Evolutionary conservation across 2,113 vertebrate species (phyloP), one percentile per base, ranked within the genome.

Genomic region (Alethe castanea): DNA sequence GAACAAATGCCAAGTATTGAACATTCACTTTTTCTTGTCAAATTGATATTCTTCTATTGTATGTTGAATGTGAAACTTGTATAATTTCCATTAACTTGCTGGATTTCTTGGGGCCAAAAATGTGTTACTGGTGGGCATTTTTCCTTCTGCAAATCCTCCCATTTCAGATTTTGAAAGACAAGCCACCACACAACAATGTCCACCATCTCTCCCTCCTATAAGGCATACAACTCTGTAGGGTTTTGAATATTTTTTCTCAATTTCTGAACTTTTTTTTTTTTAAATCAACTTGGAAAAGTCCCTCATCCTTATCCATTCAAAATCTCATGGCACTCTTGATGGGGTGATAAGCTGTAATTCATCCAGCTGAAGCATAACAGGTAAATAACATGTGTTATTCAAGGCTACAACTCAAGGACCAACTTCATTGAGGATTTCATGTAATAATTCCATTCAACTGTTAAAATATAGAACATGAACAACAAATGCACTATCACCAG

Each of bases 1-100:
- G 95, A 95, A 94, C 94, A 96, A 97, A 97, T 92, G 69, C 59
- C 88, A 94, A 94, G 80, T 92, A 92, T 95, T 96, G 97, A 97
- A 95, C 87, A 84, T 67, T 81, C 24, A 95, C 53, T 94, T 98
- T 94, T 96, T 71, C 91, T 79, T 96, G 82, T 95, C 96, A 98
- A 97, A 94, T 93, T 95, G 53, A 76, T 93, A 95, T 52, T 80
- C 62, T 90, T 95, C 42, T 64, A 25, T 35, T 76, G 17, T 95
- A 57, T 88, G 84, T 86, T 95, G 91, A 94, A 93, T 73, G 59
- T 28, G 82, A n/a, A 64, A 53, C 65, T 94, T 94, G 47, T 28
- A 59, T 77, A 73, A 87, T 62, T 96, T 93, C 90, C 71, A 94
- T 52, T 78, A 96, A 67, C n/a, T 95, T 81, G 12, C 35, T 91